Evolutionary conservation across 2,888 invertebrate species (phyloP).

Genomic region (Xanthorhoe spadicearia): DNA sequence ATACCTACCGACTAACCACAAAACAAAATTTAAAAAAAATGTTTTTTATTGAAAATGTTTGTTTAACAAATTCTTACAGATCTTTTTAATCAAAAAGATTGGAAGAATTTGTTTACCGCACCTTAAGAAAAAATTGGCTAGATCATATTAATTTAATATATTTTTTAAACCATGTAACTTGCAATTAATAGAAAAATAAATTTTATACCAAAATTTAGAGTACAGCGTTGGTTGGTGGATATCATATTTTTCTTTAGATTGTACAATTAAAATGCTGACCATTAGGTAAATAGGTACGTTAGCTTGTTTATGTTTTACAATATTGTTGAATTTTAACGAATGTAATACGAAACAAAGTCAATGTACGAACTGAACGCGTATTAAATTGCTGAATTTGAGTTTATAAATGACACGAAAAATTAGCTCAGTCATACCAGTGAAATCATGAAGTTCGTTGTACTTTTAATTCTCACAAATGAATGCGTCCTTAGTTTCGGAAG

Average conservation of each 20-base stretch:
- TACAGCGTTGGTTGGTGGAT: too few relatives aligned
- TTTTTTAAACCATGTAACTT: too few relatives aligned
- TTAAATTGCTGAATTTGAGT: slow-evolving; percentile 37
- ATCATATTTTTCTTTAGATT: background rate
- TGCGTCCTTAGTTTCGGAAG: slow-evolving; percentile 20
- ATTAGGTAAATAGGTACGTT: background rate
- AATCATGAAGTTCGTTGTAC: slow-evolving; percentile 37
- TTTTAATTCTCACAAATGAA: slow-evolving; percentile 27
- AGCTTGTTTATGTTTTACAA: background rate
- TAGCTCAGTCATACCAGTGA: slow-evolving; percentile 39
- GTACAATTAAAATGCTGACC: background rate
- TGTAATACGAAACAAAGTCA: slow-evolving; percentile 27
- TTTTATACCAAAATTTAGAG: too few relatives aligned
- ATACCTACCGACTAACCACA: too few relatives aligned
- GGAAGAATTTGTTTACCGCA: too few relatives aligned
- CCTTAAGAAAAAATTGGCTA: too few relatives aligned
- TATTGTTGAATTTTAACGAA: slow-evolving; percentile 1
- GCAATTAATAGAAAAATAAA: too few relatives aligned
- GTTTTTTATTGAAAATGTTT: too few relatives aligned
- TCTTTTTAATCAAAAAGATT: too few relatives aligned
- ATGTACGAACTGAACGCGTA: slow-evolving; percentile 27
- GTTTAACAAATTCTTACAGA: too few relatives aligned
- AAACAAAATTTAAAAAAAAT: too few relatives aligned
- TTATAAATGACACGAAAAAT: slow-evolving; percentile 21
- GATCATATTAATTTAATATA: too few relatives aligned